Percentiles rank a stretch among this genome's conserved stretches.
Evolutionary conservation across 2,888 invertebrate genomes (phyloP).

Genomic region (Lithophane leautieri): DNA sequence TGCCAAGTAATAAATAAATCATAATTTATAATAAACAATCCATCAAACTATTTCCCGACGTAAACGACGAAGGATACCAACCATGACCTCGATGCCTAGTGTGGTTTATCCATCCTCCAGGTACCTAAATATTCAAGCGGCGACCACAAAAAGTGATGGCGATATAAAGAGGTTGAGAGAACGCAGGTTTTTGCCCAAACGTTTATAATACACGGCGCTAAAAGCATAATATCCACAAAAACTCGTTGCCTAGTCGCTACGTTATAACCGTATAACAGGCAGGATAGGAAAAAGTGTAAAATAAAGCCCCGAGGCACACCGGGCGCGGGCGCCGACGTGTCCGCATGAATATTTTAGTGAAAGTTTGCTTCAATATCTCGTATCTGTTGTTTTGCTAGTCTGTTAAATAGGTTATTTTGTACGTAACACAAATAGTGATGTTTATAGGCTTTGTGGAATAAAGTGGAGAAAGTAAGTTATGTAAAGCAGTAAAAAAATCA

Average conservation of each 20-base stretch:
- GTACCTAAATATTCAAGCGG: slow-evolving; percentile 51
- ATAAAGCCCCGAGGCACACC: slow-evolving; percentile 68
- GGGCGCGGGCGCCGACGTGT: slow-evolving; percentile 58
- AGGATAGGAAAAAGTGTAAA: slow-evolving; percentile 81
- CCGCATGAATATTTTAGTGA: slow-evolving; percentile 59
- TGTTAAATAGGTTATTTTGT: slow-evolving; percentile 60
- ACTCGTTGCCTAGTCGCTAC: slow-evolving; percentile 76
- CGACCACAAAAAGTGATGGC: slow-evolving; percentile 66
- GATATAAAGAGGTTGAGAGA: slow-evolving; percentile 73
- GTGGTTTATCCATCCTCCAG: slow-evolving; percentile 23
- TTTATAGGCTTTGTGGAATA: slow-evolving; percentile 24
- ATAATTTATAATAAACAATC: too few relatives aligned
- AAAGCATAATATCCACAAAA: slow-evolving; percentile 88
- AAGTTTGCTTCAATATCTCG: slow-evolving; percentile 57
- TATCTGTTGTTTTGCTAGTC: slow-evolving; percentile 58
- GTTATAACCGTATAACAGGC: slow-evolving; percentile 80
- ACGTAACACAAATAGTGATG: slow-evolving; percentile 46
- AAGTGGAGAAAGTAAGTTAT: neutral
- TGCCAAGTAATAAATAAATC: too few relatives aligned
- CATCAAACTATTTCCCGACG: neutral
- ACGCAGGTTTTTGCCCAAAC: slow-evolving; percentile 77
- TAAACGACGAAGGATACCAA: neutral
- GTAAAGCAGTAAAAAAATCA: neutral
- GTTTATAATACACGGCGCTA: slow-evolving; percentile 84
- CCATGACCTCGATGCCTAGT: neutral